Base-by-base conservation (phyloP, 1,140 invertebrate genomes). In the Drosophila jambulina region DNA sequence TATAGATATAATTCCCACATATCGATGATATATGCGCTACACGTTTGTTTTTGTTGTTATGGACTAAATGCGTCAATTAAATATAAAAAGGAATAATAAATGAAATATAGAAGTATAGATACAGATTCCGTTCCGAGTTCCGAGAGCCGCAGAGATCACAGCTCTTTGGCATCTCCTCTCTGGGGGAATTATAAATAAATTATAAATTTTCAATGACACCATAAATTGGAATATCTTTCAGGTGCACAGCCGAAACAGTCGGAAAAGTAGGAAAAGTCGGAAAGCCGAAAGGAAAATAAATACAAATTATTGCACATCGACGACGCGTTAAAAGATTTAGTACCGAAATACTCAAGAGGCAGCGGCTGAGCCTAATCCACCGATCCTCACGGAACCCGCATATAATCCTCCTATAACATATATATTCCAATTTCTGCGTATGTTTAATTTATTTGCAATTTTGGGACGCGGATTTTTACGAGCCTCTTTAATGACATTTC, bases 31-130 rank as follows among this genome's bases (percentile, higher is more conserved):
- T 87, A 83, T 82, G 80, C 83, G 78, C 70, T 61, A 61, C 64
- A 77, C 64, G 57, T 64, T 58, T 58, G 53, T 36, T 62, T 56
- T 80, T 68, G 62, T 67, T 79, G 38, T 70, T 78, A 74, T 64
- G 68, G 67, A 78, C 84, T 80, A 87, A 87, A 87, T 87, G 84
- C 80, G 83, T 88, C 84, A 87, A 88, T 87, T 87, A 87, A 87
- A 87, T 49, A 76, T 71, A 79, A 71, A 75, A 70, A 60, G 36
- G 29, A 64, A 51, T 42, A 57, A 65, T 65, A 59, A 75, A 59
- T 62, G 46, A 62, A 59, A 68, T 38, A 58, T 34, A 65, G 43
- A 63, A 58, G 43, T 29, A 12, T 42, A 82, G 67, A 78, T 59
- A 75, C n/a, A 69, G 13, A 53, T 58, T 36, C 48, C 19, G 17